Base-by-base conservation (phyloP, 2,888 invertebrate genomes). In the Callosobruchus maculatus region DNA sequence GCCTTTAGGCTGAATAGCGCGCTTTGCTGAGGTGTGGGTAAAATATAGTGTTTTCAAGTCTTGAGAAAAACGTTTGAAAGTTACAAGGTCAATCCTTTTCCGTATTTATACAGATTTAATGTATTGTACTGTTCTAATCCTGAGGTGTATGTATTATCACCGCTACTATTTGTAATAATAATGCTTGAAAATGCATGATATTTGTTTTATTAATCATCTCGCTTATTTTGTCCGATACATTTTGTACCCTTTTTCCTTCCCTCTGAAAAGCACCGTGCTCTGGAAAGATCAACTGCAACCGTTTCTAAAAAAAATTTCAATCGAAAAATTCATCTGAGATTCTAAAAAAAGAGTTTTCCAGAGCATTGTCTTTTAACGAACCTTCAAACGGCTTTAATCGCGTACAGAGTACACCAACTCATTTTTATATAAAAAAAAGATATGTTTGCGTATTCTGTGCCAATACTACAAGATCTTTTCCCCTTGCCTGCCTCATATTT, bases 141-240 rank as follows among this genome's bases (percentile, higher is more conserved):
- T 87, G 87, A 87, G 87, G 88, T 89, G 88, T 89, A 88, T 89
- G 88, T 88, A 88, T 88, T 85, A 86, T 87, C 87, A 87, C 87
- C 87, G 92, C 93, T 93, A 93, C 92, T 91, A 90, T 91, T 91
- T 91, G 91, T 93, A 93, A 93, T 93, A 93, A 93, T 93, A 93
- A 93, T 93, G 93, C 93, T 93, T 93, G 90, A 90, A 91, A 91
- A 92, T 93, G 93, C 93, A 93, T 93, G 93, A 92, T 92, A 93
- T 93, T 93, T 93, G 93, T 93, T 93, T 93, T 89, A 91, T 90
- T 91, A 90, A 88, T 88, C 86, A 86, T 86, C 84, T 86, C 85
- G 86, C 82, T 85, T 86, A 84, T 85, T 87, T 84, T 77, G 22
- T 68, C 68, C 68, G 68, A 68, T 20, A 26, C 49, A 68, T 74